A percentile compares a stretch with the other conserved stretches of the same genome.
Conservation (phyloP, 2,113 vertebrate genomes). For the Pluvialis apricaria region DNA sequence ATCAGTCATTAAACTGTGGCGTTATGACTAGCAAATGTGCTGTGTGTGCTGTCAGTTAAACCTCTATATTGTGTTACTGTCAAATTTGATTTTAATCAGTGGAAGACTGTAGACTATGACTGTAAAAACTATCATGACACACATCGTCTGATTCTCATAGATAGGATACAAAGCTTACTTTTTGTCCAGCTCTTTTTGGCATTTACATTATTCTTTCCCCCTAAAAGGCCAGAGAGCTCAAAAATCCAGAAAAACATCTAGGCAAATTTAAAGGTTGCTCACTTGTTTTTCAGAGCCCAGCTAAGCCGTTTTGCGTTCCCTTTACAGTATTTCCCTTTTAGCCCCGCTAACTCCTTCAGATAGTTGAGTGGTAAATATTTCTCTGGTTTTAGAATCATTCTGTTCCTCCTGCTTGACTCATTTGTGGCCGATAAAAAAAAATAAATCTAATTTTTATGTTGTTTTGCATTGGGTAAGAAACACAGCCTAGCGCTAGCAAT, state of each 20-base stretch:
- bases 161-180: slow-evolving; percentile 63
- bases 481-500: accelerated
- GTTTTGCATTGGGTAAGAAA: background rate
- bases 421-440: background rate
- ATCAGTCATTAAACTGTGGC: slow-evolving; percentile 58
- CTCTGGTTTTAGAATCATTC: background rate
- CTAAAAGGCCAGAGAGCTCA: background rate
- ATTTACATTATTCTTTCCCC: slow-evolving; percentile 20
- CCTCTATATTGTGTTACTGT: slow-evolving; percentile 60
- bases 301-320: background rate
- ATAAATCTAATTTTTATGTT: background rate
- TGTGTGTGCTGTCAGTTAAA: slow-evolving; percentile 62
- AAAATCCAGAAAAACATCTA: background rate
- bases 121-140: slow-evolving; percentile 73
- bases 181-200: slow-evolving; percentile 48
- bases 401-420: background rate
- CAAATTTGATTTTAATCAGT: slow-evolving; percentile 63
- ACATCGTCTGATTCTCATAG: slow-evolving; percentile 70
- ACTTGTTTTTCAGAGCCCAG: background rate
- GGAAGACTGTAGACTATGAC: slow-evolving; percentile 67
- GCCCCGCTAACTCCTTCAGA: background rate
- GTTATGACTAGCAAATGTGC: slow-evolving; percentile 60
- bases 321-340: background rate
- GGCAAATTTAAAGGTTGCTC: background rate
- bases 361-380: background rate